These are phyloP conservation scores for Asbolus verrucosus DNA, from an alignment of 1,140 invertebrate genomes.

Conservation along the genomic window DNA sequence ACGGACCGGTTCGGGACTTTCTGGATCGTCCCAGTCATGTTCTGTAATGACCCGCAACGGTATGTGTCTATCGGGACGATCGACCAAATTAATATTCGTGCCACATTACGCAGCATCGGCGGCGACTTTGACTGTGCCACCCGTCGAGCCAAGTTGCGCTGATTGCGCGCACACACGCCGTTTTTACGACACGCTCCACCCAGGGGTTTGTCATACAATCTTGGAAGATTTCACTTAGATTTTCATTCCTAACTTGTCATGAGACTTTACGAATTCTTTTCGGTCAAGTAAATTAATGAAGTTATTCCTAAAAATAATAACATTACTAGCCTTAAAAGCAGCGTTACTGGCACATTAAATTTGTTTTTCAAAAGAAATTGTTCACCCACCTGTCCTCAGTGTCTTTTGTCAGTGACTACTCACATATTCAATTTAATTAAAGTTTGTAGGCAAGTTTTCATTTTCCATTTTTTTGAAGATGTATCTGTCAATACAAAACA, in stretches of 20 bases:
- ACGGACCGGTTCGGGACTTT: background rate
- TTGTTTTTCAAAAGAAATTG: no score
- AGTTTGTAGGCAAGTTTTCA: no score
- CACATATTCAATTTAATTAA: no score
- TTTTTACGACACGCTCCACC: conserved; percentile 44
- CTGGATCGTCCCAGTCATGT: conserved; percentile 53
- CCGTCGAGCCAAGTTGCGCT: conserved; percentile 45
- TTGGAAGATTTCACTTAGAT: conserved; percentile 26
- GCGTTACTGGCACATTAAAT: no score
- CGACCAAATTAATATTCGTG: conserved; percentile 56
- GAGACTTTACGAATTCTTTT: conserved; percentile 8
- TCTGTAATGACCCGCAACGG: conserved; percentile 54
- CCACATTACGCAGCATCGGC: conserved; percentile 55
- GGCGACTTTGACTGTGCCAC: conserved; percentile 55
- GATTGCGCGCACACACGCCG: conserved; percentile 47
- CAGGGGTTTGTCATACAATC: conserved; percentile 44
- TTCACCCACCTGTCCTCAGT: no score
- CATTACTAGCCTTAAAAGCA: no score
- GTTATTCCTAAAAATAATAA: background rate
- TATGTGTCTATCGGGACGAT: conserved; percentile 47
- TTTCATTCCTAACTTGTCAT: conserved; percentile 3
- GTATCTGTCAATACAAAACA: no score
- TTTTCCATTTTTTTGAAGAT: no score
- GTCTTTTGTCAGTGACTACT: no score
- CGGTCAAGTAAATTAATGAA: background rate